These are phyloP conservation scores for Lycophotia porphyrea DNA, from an alignment of 2,888 invertebrate genomes.

Conservation along the genomic window DNA sequence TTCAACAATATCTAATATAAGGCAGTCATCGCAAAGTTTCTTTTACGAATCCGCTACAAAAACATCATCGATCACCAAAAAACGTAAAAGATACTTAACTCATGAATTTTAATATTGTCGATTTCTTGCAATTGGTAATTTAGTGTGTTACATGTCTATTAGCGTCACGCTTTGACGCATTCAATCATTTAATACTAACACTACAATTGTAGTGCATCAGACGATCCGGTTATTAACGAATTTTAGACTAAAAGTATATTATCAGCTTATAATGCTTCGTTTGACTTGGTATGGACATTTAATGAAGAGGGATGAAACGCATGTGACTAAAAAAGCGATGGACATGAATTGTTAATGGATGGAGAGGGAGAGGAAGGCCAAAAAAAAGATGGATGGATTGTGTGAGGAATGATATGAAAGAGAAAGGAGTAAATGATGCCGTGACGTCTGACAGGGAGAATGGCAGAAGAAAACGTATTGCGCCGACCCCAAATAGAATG, in stretches of 20 bases:
- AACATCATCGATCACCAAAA: slow-evolving; percentile 1
- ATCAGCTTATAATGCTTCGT: background rate
- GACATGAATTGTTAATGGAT: no score
- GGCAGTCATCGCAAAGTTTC: slow-evolving; percentile 5
- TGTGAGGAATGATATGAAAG: no score
- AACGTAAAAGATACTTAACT: slow-evolving; percentile 21
- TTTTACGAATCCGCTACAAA: background rate
- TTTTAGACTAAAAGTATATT: background rate
- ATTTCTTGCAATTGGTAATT: slow-evolving; percentile 6
- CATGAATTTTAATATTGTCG: slow-evolving; percentile 26
- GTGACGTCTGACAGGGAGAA: no score
- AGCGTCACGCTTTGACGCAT: background rate
- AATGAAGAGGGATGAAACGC: no score
- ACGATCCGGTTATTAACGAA: background rate
- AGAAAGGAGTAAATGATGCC: no score
- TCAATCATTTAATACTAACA: background rate
- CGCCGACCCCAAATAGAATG: no score
- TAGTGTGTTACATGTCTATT: slow-evolving; percentile 4
- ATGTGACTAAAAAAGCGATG: no score
- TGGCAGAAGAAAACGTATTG: no score
- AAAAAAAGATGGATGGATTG: no score
- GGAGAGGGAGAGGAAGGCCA: no score
- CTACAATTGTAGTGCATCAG: background rate
- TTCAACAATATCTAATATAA: background rate
- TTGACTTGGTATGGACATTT: no score